Conservation (phyloP, 2,113 vertebrate genomes). For the Sialia sialis region DNA sequence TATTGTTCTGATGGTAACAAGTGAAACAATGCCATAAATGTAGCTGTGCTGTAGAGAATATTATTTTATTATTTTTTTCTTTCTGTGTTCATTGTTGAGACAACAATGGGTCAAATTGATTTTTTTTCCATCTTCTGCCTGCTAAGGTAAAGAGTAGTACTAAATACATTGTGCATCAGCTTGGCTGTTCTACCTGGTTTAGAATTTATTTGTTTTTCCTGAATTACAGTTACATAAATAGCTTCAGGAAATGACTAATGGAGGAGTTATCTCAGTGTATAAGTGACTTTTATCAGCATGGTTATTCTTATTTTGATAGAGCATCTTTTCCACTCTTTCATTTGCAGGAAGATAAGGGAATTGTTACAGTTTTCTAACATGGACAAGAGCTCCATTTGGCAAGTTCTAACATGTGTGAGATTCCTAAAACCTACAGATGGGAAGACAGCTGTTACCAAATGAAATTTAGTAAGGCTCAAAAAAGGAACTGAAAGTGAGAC, state of each 20-base stretch:
- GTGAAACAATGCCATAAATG: not conserved
- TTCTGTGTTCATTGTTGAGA: not conserved
- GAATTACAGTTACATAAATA: not conserved
- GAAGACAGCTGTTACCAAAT: not conserved
- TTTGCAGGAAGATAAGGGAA: not conserved
- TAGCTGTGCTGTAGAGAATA: not conserved
- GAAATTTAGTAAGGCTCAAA: not conserved
- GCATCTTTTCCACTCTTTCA: not conserved
- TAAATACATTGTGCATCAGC: not conserved
- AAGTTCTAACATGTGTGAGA: not conserved
- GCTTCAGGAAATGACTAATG: not conserved
- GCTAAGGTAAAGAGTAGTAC: not conserved
- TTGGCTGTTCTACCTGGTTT: not conserved
- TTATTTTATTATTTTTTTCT: not conserved
- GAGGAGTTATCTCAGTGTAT: not conserved
- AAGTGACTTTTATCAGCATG: not conserved
- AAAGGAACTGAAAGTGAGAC: not conserved
- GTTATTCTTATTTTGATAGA: not conserved
- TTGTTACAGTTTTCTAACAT: not conserved
- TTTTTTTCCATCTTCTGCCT: not conserved
- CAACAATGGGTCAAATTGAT: not conserved
- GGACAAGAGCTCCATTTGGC: not conserved
- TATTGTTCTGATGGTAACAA: not conserved
- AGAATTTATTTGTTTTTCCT: not conserved
- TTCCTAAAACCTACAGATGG: not conserved